Evolutionary conservation across 1,140 invertebrate species (phyloP).

Genomic region (Pemphigus obesinymphae): DNA sequence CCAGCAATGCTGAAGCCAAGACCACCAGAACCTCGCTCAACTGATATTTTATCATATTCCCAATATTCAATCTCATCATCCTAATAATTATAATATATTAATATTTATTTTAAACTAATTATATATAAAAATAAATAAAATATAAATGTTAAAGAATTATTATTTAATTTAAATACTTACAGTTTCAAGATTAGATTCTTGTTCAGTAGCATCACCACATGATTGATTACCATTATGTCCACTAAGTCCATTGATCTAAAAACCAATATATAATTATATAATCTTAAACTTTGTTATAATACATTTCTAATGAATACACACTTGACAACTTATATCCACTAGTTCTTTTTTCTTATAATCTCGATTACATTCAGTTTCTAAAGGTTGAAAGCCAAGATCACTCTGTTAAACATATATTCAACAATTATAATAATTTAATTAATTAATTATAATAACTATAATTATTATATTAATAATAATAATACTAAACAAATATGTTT

Average conservation of each 20-base stretch:
- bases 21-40: conserved; percentile 79
- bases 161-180: background rate
- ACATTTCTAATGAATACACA: background rate
- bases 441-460: too few species aligned
- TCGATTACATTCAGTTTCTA: conserved; percentile 33
- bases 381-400: conserved; percentile 26
- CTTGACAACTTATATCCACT: conserved; percentile 36
- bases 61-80: conserved; percentile 52
- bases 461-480: too few species aligned
- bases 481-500: too few species aligned
- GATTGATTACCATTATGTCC: conserved; percentile 25
- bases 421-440: background rate
- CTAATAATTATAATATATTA: background rate
- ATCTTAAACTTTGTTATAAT: background rate
- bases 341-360: conserved; percentile 30
- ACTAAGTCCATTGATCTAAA: conserved; percentile 26
- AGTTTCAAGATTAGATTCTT: conserved; percentile 39
- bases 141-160: background rate
- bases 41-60: conserved; percentile 79
- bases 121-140: background rate
- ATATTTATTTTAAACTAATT: background rate
- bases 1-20: conserved; percentile 97
- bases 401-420: background rate
- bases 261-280: background rate
- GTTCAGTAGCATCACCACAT: conserved; percentile 28